Percentiles rank a stretch among this genome's conserved stretches.
These are phyloP conservation scores for Megatriorchis doriae DNA, from an alignment of 2,113 vertebrate species.

Conservation along the genomic window DNA sequence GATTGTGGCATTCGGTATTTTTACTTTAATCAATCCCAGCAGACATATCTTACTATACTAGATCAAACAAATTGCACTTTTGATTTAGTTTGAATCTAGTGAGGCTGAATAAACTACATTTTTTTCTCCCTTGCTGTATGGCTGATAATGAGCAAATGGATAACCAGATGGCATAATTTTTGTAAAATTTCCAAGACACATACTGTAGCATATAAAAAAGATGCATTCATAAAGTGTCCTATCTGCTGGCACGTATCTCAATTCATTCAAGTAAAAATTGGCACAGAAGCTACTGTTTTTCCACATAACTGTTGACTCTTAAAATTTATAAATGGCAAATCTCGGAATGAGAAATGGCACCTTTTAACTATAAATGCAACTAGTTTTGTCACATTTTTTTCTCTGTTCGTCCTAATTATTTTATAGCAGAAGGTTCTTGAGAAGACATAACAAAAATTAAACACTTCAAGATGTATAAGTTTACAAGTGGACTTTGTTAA, in stretches of 20 bases:
- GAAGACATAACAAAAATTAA: background rate
- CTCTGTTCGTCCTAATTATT: background rate
- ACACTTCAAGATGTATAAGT: background rate
- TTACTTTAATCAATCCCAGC: constrained; percentile 49
- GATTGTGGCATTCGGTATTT: background rate
- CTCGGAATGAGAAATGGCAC: background rate
- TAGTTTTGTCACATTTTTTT: background rate
- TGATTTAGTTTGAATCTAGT: constrained; percentile 26
- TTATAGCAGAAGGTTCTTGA: background rate
- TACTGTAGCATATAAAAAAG: background rate
- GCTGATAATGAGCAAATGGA: constrained; percentile 39
- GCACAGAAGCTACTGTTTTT: background rate
- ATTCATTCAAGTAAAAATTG: background rate
- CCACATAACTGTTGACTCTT: background rate
- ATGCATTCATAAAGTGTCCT: background rate
- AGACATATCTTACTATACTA: constrained; percentile 1
- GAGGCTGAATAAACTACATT: constrained; percentile 7
- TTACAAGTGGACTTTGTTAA: background rate
- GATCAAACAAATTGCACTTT: constrained; percentile 46
- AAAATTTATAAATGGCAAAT: background rate
- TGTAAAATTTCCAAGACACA: background rate
- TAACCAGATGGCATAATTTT: constrained; percentile 40
- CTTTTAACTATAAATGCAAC: background rate
- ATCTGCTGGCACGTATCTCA: background rate
- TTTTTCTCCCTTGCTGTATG: background rate